phyloP scores from a whole-genome alignment of 2,888 invertebrate species.

The Hemistola chrysoprasaria region DNA sequence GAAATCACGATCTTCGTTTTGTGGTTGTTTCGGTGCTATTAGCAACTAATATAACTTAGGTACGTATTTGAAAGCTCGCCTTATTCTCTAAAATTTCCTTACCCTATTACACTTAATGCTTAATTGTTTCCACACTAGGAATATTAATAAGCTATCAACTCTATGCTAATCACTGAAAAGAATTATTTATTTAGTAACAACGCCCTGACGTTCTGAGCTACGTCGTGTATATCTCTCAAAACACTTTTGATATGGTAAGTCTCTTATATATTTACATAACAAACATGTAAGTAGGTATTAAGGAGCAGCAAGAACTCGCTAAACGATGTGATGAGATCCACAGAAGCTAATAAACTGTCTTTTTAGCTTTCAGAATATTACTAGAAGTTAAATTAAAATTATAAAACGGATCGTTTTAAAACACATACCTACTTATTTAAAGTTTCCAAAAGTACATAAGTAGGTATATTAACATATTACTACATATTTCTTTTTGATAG shows the following conservation, averaged over 20 bases:
- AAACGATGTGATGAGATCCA: conserved; percentile 2
- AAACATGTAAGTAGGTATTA: conserved; percentile 8
- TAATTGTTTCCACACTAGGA: conserved; percentile 12
- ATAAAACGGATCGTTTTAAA: neutral
- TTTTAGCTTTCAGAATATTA: too few species aligned
- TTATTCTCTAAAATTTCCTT: conserved; percentile 5
- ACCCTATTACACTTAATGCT: conserved; percentile 1
- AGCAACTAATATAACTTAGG: too few species aligned
- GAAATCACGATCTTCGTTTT: too few species aligned
- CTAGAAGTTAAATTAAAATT: too few species aligned
- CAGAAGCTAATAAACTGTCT: too few species aligned
- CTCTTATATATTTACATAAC: conserved; percentile 9
- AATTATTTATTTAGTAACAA: conserved; percentile 19
- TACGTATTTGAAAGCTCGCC: neutral
- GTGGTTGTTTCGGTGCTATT: too few species aligned
- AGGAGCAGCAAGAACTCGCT: neutral
- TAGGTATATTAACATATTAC: too few species aligned
- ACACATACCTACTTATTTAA: too few species aligned
- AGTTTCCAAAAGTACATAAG: too few species aligned
- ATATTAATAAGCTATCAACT: conserved; percentile 24
- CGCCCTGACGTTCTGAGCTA: conserved; percentile 3
- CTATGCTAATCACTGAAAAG: conserved; percentile 12
- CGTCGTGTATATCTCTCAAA: conserved; percentile 5
- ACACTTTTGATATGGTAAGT: conserved; percentile 12
- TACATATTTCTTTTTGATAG: too few species aligned